Conservation (phyloP, 30 jellyfish, hydroid and myxozoan species). For the Pelagia noctiluca region DNA sequence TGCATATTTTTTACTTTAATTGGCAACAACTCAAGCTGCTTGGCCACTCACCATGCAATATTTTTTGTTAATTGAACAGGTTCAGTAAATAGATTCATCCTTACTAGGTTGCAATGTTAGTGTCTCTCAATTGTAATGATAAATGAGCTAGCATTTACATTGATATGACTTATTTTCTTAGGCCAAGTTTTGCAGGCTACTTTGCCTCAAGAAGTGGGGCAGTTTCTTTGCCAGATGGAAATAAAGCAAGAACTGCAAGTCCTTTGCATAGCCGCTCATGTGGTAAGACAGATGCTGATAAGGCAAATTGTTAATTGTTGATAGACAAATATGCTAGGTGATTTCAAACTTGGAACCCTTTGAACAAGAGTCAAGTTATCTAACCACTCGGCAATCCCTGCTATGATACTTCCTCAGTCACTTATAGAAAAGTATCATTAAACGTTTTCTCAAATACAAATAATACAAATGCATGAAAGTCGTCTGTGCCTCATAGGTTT, state of each 20-base stretch:
- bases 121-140: background rate
- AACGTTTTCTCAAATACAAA: too few species aligned
- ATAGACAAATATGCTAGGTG: too few species aligned
- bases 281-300: too few species aligned
- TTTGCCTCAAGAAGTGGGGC: constrained; percentile 96
- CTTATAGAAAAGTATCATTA: background rate
- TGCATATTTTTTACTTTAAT: too few species aligned
- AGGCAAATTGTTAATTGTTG: background rate
- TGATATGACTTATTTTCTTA: background rate
- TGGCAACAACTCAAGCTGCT: background rate
- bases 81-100: background rate
- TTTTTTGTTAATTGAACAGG: background rate
- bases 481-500: too few species aligned
- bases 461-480: too few species aligned
- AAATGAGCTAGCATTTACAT: background rate
- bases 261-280: constrained; percentile 43
- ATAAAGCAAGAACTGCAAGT: constrained; percentile 67
- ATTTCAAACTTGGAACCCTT: too few species aligned
- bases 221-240: constrained; percentile 80
- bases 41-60: background rate
- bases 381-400: too few species aligned
- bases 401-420: background rate
- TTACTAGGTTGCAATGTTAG: background rate
- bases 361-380: too few species aligned
- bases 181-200: constrained; percentile 97